A percentile compares a stretch with the other conserved stretches of the same genome.
phyloP scores from a whole-genome alignment of 2,113 vertebrate genomes.

The Seriola aureovittata region DNA sequence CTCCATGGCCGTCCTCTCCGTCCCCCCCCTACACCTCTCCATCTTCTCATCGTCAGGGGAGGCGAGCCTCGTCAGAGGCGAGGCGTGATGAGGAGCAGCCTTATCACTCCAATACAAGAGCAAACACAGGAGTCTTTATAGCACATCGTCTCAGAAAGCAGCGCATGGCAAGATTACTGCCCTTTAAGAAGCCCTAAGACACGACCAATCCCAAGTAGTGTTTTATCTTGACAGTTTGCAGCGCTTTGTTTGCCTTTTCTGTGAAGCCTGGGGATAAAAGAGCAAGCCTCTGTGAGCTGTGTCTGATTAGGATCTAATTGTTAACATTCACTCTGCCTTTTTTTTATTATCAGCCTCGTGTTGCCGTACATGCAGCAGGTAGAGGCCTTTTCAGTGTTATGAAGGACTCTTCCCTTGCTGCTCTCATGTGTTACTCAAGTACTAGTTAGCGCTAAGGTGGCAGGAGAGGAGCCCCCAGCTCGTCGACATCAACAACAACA shows the following conservation, averaged over 20 bases:
- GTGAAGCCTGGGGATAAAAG: conserved; percentile 94
- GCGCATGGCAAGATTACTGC: conserved; percentile 66
- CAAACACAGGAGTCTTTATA: conserved; percentile 80
- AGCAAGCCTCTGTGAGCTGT: conserved; percentile 87
- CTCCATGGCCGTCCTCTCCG: conserved; percentile 7
- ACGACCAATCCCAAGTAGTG: conserved; percentile 79
- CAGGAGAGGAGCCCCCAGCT: conserved; percentile 82
- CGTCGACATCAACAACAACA: conserved; percentile 75
- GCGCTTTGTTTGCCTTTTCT: conserved; percentile 92
- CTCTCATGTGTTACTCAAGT: conserved; percentile 81
- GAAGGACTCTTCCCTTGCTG: conserved; percentile 76
- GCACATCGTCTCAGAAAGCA: conserved; percentile 62
- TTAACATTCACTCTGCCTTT: conserved; percentile 86
- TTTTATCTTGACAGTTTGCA: conserved; percentile 85
- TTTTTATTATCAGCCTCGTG: conserved; percentile 73
- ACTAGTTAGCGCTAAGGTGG: conserved; percentile 86
- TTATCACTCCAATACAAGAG: conserved; percentile 79
- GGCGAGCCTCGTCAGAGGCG: conserved; percentile 49
- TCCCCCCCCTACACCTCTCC: conserved; percentile 12
- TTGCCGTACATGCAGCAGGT: conserved; percentile 77
- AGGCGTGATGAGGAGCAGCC: conserved; percentile 65
- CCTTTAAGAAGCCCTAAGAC: conserved; percentile 80
- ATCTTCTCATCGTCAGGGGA: conserved; percentile 48
- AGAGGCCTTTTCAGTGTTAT: conserved; percentile 74
- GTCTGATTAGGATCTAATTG: conserved; percentile 95